Conservation (phyloP, 2,888 invertebrate species). For the Eledona agricola region DNA sequence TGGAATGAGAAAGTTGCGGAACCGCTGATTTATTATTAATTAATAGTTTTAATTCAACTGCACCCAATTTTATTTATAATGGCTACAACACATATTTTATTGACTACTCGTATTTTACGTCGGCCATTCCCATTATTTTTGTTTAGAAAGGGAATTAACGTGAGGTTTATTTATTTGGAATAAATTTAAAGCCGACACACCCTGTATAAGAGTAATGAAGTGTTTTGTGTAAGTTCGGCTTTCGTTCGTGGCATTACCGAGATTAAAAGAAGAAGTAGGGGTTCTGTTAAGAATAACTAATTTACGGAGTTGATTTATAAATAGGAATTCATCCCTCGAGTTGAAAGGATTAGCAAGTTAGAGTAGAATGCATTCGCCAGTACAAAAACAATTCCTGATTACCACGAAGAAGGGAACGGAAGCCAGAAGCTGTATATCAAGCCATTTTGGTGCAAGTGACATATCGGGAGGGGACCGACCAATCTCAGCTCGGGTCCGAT, state of each 20-base stretch:
- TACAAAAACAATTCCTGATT: slow-evolving; percentile 32
- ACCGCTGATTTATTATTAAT: slow-evolving; percentile 32
- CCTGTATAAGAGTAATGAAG: slow-evolving; percentile 3
- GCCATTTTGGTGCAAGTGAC: slow-evolving; percentile 31
- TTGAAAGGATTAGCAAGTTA: slow-evolving; percentile 16
- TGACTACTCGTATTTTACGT: slow-evolving; percentile 13
- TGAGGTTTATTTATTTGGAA: slow-evolving; percentile 2
- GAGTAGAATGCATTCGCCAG: slow-evolving; percentile 14
- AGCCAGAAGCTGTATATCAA: slow-evolving; percentile 28
- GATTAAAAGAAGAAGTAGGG: slow-evolving; percentile 10
- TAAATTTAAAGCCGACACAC: too few species aligned
- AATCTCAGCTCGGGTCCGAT: slow-evolving; percentile 9
- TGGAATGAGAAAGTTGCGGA: slow-evolving; percentile 22
- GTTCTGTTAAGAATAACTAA: slow-evolving; percentile 26
- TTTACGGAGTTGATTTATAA: slow-evolving; percentile 17
- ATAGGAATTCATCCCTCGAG: slow-evolving; percentile 14
- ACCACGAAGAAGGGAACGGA: slow-evolving; percentile 7
- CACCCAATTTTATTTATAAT: slow-evolving; percentile 33
- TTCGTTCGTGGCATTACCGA: not conserved
- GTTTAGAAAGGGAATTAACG: slow-evolving; percentile 21
- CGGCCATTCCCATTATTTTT: slow-evolving; percentile 2
- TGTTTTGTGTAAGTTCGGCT: slow-evolving; percentile 10
- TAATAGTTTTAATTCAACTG: slow-evolving; percentile 31
- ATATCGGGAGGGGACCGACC: slow-evolving; percentile 12
- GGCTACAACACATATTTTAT: slow-evolving; percentile 19